Base-by-base conservation (phyloP, 2,113 vertebrate genomes). In the Mionectes macconnelli region DNA sequence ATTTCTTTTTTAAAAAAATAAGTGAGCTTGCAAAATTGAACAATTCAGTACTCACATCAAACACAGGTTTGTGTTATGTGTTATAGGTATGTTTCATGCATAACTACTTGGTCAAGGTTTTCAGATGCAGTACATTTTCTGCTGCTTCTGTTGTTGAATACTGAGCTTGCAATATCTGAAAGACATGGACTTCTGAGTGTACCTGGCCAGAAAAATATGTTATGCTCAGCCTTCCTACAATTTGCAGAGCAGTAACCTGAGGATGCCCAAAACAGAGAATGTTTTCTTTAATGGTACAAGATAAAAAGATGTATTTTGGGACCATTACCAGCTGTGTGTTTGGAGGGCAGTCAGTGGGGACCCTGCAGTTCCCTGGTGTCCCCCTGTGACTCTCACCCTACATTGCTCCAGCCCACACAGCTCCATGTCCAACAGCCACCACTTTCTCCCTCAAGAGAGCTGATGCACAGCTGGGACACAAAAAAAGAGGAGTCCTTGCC, bases 1-100 rank as follows among this genome's bases (percentile, higher is more conserved):
- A 3, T 39, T 55, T 66, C 0, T 63, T 75, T 50, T 45, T 77
- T 8, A 0, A 1, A 50, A 52, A 67, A 37, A 25, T 18, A 1
- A 68, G 18, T 20, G 23, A 49, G 13, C 8, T 45, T 67, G 50
- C 50, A 55, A 81, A 88, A 30, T 4, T 4, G 17, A 85, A 39
- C 63, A 74, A 44, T 28, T 90, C 14, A 25, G 24, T 37, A 47
- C 12, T 63, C 10, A 33, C 30, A 64, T 22, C 14, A 37, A 87
- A 78, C 33, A 42, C 17, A 45, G 35, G 39, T 55, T 83, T 50
- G 57, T n/a, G n/a, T n/a, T n/a, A n/a, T n/a, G n/a, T n/a, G n/a
- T n/a, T 9, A 12, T 57, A 44, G 44, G 14, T 22, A 44, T 16
- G 14, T 55, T 28, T 62, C 78, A 28, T 2, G 4, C 0, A 0